phyloP scores from a whole-genome alignment of 2,113 vertebrate species.

The Scomber colias region DNA sequence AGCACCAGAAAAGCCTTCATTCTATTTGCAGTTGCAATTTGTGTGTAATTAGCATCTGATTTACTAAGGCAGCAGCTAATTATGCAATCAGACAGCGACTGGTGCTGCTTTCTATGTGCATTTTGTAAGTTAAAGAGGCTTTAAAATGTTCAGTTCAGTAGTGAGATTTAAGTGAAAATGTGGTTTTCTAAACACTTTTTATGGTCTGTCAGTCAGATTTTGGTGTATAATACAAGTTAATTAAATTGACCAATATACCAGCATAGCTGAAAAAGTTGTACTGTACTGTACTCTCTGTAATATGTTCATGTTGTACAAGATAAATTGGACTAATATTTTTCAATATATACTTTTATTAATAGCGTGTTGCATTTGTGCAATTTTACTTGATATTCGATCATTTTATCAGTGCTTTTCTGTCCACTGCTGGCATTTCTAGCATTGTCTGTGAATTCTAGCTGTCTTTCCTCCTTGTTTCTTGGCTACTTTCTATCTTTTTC shows the following conservation, averaged over 20 bases:
- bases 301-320: no score
- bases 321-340: background rate
- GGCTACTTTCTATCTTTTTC: background rate
- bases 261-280: background rate
- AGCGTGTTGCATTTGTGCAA: no score
- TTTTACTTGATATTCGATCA: no score
- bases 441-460: background rate
- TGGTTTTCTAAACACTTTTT: background rate
- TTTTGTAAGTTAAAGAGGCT: conserved; percentile 2
- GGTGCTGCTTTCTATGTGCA: conserved; percentile 2
- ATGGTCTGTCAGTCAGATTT: conserved; percentile 21
- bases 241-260: background rate
- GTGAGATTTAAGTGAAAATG: conserved; percentile 26
- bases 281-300: background rate
- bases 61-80: conserved; percentile 61
- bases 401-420: background rate
- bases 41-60: conserved; percentile 66
- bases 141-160: conserved; percentile 22
- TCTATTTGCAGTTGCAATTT: conserved; percentile 55
- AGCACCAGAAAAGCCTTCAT: conserved; percentile 3
- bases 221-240: background rate
- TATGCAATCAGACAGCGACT: conserved; percentile 52
- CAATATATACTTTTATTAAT: no score
- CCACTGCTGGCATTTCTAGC: background rate
- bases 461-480: background rate